Evolutionary conservation across 1,140 invertebrate species (phyloP).

Genomic region (Acromyrmex charruanus): DNA sequence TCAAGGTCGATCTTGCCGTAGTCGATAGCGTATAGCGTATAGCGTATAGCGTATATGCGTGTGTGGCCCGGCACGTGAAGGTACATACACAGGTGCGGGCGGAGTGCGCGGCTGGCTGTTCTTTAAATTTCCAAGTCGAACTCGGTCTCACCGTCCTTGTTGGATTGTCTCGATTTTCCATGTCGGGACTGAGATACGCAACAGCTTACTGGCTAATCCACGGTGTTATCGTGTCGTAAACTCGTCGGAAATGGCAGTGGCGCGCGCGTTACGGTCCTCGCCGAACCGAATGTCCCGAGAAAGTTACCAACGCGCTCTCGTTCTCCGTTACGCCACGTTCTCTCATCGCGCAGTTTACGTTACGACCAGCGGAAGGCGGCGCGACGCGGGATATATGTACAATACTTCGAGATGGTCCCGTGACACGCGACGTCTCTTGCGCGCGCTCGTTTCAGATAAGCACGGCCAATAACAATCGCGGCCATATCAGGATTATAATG

Average conservation of each 20-base stretch:
- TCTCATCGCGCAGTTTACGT: constrained; percentile 27
- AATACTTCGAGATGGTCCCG: not conserved
- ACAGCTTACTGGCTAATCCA: constrained; percentile 66
- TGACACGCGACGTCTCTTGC: constrained; percentile 18
- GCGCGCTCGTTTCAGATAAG: constrained; percentile 30
- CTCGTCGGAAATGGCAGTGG: constrained; percentile 63
- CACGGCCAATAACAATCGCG: constrained; percentile 20
- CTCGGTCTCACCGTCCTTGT: constrained; percentile 61
- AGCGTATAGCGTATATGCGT: not conserved
- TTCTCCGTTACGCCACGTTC: constrained; percentile 41
- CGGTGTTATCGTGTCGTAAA: constrained; percentile 65
- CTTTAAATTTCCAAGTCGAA: constrained; percentile 69
- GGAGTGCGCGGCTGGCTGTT: constrained; percentile 17
- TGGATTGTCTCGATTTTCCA: constrained; percentile 74
- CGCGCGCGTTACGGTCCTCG: constrained; percentile 53
- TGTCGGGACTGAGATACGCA: constrained; percentile 14
- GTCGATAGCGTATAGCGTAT: not conserved
- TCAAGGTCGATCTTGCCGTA: constrained; percentile 66
- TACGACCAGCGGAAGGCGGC: constrained; percentile 39
- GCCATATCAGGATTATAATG: not conserved
- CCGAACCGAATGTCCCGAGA: constrained; percentile 36
- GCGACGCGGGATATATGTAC: not conserved
- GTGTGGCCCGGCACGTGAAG: not conserved
- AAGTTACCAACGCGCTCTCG: constrained; percentile 35
- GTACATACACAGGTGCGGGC: constrained; percentile 6